A percentile compares a stretch with the other conserved stretches of the same genome.
These are phyloP conservation scores for Serrognathus titanus DNA, from an alignment of 2,888 invertebrate genomes.

Conservation along the genomic window DNA sequence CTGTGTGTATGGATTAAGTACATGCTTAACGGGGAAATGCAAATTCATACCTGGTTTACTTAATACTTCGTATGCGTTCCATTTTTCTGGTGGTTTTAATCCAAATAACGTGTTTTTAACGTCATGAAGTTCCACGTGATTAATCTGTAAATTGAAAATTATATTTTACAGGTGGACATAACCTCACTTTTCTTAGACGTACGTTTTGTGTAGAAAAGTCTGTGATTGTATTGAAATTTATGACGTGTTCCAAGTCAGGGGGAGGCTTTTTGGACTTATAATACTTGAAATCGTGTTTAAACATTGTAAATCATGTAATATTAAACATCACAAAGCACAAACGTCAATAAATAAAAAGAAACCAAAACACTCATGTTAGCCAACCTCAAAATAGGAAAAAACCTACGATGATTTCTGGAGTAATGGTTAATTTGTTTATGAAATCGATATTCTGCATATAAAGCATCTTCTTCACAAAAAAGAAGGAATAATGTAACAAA, in stretches of 20 bases:
- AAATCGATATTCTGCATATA: no score
- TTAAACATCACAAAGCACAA: no score
- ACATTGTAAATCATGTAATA: conserved; percentile 45
- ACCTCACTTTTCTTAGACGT: no score
- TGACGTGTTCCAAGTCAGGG: conserved; percentile 62
- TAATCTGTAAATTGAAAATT: conserved; percentile 9
- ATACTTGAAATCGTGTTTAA: conserved; percentile 74
- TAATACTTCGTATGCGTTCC: conserved; percentile 63
- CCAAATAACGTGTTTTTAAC: conserved; percentile 39
- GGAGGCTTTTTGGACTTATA: conserved; percentile 68
- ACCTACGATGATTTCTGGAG: no score
- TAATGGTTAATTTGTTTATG: no score
- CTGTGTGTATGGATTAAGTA: conserved; percentile 38
- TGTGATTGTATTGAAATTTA: conserved; percentile 52
- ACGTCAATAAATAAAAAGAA: no score
- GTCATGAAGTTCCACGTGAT: conserved; percentile 10
- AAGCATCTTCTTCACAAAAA: no score
- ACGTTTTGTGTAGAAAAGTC: not conserved
- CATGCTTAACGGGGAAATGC: not conserved
- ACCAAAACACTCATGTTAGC: no score
- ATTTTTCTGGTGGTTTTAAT: conserved; percentile 51
- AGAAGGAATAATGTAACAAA: no score
- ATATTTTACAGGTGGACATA: not conserved
- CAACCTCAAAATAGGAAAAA: no score
- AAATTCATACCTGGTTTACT: conserved; percentile 55